Conservation (phyloP, 2,888 invertebrate species). For the Sphaerophoria rueppellii region DNA sequence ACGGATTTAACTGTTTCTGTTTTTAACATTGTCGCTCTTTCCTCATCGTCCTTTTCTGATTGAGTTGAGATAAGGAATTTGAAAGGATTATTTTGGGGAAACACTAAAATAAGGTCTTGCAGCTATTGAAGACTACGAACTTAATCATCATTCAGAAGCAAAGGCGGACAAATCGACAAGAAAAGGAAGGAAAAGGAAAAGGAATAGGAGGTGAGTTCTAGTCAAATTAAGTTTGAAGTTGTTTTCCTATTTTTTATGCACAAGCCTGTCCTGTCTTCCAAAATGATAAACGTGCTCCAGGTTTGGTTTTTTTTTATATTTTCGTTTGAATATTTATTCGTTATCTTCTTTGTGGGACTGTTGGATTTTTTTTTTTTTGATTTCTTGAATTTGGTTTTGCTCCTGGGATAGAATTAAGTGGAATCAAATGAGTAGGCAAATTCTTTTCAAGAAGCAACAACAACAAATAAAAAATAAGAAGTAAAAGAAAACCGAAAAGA, state of each 20-base stretch:
- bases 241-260: neutral
- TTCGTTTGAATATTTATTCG: slow-evolving; percentile 15
- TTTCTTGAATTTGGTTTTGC: slow-evolving; percentile 24
- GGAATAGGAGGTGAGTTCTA: slow-evolving; percentile 24
- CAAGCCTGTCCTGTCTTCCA: neutral
- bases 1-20: slow-evolving; percentile 11
- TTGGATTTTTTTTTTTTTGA: neutral
- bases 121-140: neutral
- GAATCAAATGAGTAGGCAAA: slow-evolving; percentile 55
- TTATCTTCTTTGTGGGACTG: slow-evolving; percentile 4
- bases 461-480: neutral
- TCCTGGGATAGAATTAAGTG: slow-evolving; percentile 29
- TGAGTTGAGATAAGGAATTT: slow-evolving; percentile 29
- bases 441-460: slow-evolving; percentile 16
- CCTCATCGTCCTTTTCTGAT: neutral
- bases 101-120: slow-evolving; percentile 17
- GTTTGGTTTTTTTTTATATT: neutral
- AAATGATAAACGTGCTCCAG: slow-evolving; percentile 33
- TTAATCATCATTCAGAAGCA: neutral
- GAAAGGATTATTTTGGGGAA: slow-evolving; percentile 55
- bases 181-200: neutral
- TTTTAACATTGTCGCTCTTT: slow-evolving; percentile 6
- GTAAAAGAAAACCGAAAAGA: slow-evolving; percentile 2
- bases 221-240: slow-evolving; percentile 12
- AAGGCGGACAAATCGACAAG: neutral